Conservation (phyloP, 2,113 vertebrate species). For the Parotia lawesii region DNA sequence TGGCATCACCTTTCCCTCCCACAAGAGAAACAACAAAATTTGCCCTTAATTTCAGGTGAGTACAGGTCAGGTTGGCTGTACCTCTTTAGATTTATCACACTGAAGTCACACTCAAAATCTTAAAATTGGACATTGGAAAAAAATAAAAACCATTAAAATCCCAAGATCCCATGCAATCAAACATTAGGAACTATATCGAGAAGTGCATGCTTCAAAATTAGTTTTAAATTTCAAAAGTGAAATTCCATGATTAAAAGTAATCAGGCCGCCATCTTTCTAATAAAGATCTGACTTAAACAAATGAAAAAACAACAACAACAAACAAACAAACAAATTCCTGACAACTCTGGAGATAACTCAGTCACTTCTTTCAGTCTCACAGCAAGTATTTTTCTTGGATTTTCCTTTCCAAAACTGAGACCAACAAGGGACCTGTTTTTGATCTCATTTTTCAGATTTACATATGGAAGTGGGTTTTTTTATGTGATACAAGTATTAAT, state of each 20-base stretch:
- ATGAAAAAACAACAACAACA: neutral
- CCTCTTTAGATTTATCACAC: neutral
- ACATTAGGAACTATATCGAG: neutral
- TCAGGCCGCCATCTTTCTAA: neutral
- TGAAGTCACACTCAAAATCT: neutral
- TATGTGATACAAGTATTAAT: neutral
- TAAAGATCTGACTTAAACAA: neutral
- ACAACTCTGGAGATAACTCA: neutral
- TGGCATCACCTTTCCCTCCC: neutral
- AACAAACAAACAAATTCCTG: neutral
- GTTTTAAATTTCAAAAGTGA: neutral
- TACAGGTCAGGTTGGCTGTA: neutral
- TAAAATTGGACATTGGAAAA: neutral
- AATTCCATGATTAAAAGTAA: neutral
- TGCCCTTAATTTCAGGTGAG: neutral
- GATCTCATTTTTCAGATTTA: neutral
- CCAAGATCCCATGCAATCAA: neutral
- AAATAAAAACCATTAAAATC: neutral
- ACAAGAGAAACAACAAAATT: neutral
- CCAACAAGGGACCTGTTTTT: neutral
- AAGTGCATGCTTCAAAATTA: accelerated
- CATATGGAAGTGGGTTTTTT: neutral
- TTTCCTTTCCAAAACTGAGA: neutral
- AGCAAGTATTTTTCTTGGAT: neutral
- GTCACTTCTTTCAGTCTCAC: neutral